Conservation (phyloP, 2,113 vertebrate genomes). For the Ochotona princeps region DNA sequence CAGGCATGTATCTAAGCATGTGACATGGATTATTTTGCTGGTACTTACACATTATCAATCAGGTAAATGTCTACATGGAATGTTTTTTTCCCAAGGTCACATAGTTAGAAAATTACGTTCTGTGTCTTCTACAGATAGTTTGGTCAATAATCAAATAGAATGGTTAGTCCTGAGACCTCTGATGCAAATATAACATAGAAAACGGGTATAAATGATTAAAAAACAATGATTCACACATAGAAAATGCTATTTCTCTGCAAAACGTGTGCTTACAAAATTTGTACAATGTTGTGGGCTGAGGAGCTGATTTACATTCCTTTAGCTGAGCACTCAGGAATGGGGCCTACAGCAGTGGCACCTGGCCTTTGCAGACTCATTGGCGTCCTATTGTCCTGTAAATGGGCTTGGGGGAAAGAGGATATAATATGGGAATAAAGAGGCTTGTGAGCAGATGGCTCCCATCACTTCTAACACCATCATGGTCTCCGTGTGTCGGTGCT, state of each 20-base stretch:
- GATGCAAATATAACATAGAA: neutral
- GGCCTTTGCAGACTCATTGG: no score
- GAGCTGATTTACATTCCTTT: no score
- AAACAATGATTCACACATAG: neutral
- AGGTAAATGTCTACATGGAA: neutral
- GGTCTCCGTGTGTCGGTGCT: no score
- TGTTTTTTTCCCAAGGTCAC: neutral
- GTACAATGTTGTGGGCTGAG: no score
- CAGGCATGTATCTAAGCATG: neutral
- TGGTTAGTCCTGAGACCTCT: conserved; percentile 2
- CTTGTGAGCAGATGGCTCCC: no score
- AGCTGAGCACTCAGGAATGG: no score
- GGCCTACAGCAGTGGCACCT: no score
- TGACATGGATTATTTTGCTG: conserved; percentile 1
- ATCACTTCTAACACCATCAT: no score
- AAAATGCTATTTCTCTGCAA: neutral
- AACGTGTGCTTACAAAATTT: neutral
- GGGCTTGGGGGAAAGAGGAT: no score
- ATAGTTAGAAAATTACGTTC: neutral
- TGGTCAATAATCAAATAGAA: conserved; percentile 18
- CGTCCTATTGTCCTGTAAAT: no score
- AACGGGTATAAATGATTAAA: neutral
- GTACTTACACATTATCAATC: conserved; percentile 15
- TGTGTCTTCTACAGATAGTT: neutral
- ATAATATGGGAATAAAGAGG: no score